phyloP scores from a whole-genome alignment of 2,797 vertebrate genomes.

The Cirrhinus mrigala region DNA sequence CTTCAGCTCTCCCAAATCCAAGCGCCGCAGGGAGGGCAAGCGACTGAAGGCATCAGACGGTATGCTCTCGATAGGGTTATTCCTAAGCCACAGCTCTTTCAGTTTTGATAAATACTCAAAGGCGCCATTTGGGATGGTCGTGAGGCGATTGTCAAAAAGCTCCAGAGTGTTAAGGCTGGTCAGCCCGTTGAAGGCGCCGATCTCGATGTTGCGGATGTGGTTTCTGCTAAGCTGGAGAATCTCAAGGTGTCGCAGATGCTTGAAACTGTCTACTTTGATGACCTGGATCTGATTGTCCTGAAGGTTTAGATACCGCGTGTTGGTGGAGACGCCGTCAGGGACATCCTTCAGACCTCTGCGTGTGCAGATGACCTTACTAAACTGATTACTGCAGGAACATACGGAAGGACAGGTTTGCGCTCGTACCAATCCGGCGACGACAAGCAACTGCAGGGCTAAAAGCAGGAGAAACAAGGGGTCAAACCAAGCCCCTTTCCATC shows the following conservation, averaged over 20 bases:
- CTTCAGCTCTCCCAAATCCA: slow-evolving; percentile 96
- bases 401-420: slow-evolving; percentile 98
- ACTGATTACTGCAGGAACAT: slow-evolving; percentile 98
- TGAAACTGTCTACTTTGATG: slow-evolving; percentile 99
- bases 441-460: slow-evolving; percentile 97
- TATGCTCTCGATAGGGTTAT: slow-evolving; percentile 99
- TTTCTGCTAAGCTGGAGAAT: slow-evolving; percentile 98
- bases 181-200: slow-evolving; percentile 98
- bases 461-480: slow-evolving; percentile 98
- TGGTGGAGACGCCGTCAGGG: slow-evolving; percentile 97
- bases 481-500: slow-evolving; percentile 99
- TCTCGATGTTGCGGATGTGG: slow-evolving; percentile 98
- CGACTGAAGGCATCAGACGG: slow-evolving; percentile 99
- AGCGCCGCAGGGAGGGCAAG: slow-evolving; percentile 92
- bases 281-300: slow-evolving; percentile 99
- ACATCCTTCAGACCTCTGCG: slow-evolving; percentile 94
- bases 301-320: slow-evolving; percentile 96
- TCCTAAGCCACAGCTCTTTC: slow-evolving; percentile 97
- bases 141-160: slow-evolving; percentile 99
- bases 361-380: slow-evolving; percentile 98
- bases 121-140: slow-evolving; percentile 98
- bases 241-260: slow-evolving; percentile 95
- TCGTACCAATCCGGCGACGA: slow-evolving; percentile 94
- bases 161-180: slow-evolving; percentile 98
- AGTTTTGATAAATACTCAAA: slow-evolving; percentile 99